Evolutionary conservation across 2,888 invertebrate genomes (phyloP), one percentile per base, ranked within the genome.

Genomic region (Electrophaes corylata): DNA sequence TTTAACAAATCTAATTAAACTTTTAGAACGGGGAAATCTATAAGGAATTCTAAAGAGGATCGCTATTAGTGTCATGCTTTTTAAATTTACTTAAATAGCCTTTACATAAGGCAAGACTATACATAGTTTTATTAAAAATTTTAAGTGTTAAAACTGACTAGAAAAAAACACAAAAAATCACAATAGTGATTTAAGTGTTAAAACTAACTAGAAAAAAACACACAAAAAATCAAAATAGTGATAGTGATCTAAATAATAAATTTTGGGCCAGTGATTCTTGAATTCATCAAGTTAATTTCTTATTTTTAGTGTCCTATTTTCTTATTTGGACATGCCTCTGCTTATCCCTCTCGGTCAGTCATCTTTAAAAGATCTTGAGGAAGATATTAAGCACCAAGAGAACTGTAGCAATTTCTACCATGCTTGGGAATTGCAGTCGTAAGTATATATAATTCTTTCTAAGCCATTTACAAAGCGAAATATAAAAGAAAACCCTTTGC

Each of bases 41-140:
- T 55, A 12, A 61, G 62, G 67, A 52, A n/a, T n/a, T 55, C 33
- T 46, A 64, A 65, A 65, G 43, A 51, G 60, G 60, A 60, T 29
- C n/a, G 14, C 62, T 64, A 65, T 51, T 50, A 60, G 54, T 64
- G 52, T 41, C 69, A 65, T 69, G 65, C 66, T 31, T 45, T 39
- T 41, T 37, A 35, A 47, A 49, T 53, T 58, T 48, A 53, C 52
- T 29, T 23, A 2, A 46, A 23, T 19, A 37, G 33, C 31, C 29
- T 37, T 45, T 43, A 40, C 2, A 57, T 23, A 26, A 31, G 47
- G 26, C 26, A 18, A 47, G 10, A 41, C 35, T 51, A 40, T 31
- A 16, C 18, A 46, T 12, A 45, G 11, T 3, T 41, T 41, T 60
- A 31, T 20, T n/a, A 31, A 31, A 11, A 52, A 60, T 37, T 51